Evolutionary conservation across 2,113 vertebrate species (phyloP).

Genomic region (Pollachius pollachius): DNA sequence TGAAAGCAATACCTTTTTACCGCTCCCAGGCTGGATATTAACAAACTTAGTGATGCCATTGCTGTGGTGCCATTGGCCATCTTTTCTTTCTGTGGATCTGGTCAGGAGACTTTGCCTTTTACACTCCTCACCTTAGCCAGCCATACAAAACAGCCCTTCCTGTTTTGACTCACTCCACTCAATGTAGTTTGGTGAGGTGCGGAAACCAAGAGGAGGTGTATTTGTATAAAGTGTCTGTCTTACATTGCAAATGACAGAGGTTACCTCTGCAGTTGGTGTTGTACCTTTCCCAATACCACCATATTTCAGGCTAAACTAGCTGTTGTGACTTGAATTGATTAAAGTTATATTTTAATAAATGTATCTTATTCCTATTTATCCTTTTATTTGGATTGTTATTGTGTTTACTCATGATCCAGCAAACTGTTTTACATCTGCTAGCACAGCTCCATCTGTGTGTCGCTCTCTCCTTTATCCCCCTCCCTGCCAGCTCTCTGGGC

Average conservation of each 20-base stretch:
- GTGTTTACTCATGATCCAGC: not conserved
- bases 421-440: not conserved
- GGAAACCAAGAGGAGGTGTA: no score
- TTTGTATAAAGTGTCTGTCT: no score
- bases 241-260: no score
- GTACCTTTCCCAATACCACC: no score
- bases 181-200: no score
- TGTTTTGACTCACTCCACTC: slow-evolving; percentile 52
- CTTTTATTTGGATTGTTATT: not conserved
- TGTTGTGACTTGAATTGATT: no score
- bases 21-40: slow-evolving; percentile 28
- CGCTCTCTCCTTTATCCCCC: not conserved
- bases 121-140: slow-evolving; percentile 33
- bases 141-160: slow-evolving; percentile 53
- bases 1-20: slow-evolving; percentile 2
- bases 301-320: no score
- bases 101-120: slow-evolving; percentile 23
- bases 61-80: slow-evolving; percentile 23
- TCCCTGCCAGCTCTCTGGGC: not conserved
- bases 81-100: slow-evolving; percentile 43
- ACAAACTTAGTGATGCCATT: slow-evolving; percentile 44
- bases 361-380: not conserved
- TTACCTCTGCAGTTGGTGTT: no score
- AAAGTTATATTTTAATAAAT: no score
- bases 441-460: not conserved